Percentiles rank a stretch among this genome's conserved stretches.
phyloP scores from a whole-genome alignment of 2,797 vertebrate genomes.

The Sebastes matsubarae region DNA sequence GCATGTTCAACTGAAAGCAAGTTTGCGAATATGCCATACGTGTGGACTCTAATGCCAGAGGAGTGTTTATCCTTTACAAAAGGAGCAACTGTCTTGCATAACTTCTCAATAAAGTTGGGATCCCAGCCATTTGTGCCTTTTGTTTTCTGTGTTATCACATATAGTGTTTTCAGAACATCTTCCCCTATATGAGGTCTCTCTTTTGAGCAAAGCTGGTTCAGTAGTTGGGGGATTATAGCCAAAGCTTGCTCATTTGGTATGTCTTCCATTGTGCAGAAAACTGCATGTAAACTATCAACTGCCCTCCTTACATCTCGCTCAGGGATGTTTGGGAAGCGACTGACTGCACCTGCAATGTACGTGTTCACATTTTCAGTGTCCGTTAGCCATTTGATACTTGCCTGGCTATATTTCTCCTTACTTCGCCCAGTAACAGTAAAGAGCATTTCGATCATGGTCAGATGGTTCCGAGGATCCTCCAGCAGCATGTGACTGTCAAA shows the following conservation, averaged over 20 bases:
- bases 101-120: background rate
- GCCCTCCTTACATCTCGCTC: accelerated
- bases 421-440: accelerated
- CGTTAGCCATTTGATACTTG: constrained; percentile 59
- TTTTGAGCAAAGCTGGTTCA: background rate
- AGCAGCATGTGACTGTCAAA: constrained; percentile 42
- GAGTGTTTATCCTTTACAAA: background rate
- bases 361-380: constrained; percentile 24
- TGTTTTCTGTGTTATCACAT: constrained; percentile 65
- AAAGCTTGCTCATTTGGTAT: constrained; percentile 37
- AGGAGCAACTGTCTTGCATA: constrained; percentile 22
- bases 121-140: constrained; percentile 19
- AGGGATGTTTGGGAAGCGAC: constrained; percentile 42
- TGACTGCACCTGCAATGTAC: constrained; percentile 39
- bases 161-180: background rate
- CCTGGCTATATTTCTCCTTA: constrained; percentile 14
- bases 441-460: constrained; percentile 42
- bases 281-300: constrained; percentile 8
- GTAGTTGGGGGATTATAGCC: constrained; percentile 29
- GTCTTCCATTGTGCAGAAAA: constrained; percentile 52
- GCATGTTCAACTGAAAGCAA: constrained; percentile 23
- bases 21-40: constrained; percentile 52
- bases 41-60: background rate
- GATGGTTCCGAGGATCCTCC: constrained; percentile 18
- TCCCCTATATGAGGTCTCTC: accelerated